These are phyloP conservation scores for Ivindomyrus marchei DNA, from an alignment of 2,113 vertebrate genomes.

Conservation along the genomic window DNA sequence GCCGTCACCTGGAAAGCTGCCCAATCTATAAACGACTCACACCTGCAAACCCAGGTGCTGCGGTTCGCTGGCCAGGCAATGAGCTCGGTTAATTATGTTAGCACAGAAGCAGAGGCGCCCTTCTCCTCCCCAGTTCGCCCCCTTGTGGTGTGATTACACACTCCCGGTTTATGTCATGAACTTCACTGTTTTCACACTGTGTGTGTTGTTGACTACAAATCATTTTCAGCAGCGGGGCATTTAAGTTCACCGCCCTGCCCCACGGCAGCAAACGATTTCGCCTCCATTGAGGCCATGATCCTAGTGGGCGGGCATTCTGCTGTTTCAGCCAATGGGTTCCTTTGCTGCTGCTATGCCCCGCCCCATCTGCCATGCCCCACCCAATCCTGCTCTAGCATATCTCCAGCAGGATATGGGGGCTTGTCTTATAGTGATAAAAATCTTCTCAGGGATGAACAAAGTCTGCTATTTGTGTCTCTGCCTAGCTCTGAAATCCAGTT, in stretches of 20 bases:
- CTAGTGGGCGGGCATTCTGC: neutral
- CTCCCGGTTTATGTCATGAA: neutral
- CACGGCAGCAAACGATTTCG: neutral
- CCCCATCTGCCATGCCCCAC: neutral
- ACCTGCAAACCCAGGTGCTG: conserved; percentile 2
- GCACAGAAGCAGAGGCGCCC: neutral
- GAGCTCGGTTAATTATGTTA: neutral
- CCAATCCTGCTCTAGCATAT: neutral
- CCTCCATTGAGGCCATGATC: neutral
- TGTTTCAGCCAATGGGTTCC: neutral
- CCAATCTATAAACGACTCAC: neutral
- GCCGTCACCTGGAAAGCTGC: neutral
- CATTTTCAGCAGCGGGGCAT: neutral
- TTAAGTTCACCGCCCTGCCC: neutral
- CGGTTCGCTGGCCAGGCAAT: neutral
- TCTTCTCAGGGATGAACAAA: neutral
- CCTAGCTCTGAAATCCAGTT: neutral
- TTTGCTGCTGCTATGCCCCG: neutral
- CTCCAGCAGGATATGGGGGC: neutral
- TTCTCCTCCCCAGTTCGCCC: neutral
- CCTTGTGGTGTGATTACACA: neutral
- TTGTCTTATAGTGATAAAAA: neutral
- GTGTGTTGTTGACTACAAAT: neutral
- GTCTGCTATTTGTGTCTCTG: neutral
- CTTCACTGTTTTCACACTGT: neutral